Evolutionary conservation across 2,888 invertebrate species (phyloP), one percentile per base, ranked within the genome.

Genomic region (Leptinotarsa tumamoca): DNA sequence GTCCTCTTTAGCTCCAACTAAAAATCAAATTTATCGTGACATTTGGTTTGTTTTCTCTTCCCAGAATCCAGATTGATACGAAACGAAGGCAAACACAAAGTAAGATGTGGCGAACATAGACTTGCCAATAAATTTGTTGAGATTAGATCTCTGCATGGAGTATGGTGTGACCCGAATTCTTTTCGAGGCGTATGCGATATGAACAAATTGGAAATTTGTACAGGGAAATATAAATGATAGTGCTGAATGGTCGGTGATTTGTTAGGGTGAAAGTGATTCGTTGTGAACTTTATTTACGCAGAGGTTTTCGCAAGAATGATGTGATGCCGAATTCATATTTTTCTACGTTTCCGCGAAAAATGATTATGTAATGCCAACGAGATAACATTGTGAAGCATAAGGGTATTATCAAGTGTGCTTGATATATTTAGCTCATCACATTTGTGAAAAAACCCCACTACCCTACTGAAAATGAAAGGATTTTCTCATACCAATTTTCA

Each of bases 81-180:
- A 43, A n/a, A 27, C 23, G 33, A 58, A 33, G 69, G 56, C 43
- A 69, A 69, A 69, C 56, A 56, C n/a, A 56, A 33, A 68, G 54
- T 54, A 68, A 68, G 69, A 56, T 69, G 69, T 56, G 69, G 69
- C 56, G 17, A 56, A 58, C 56, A 69, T 56, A 69, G 54, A 63
- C 63, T 69, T 56, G 69, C 69, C 69, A 69, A 69, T 69, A 69
- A 69, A 69, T 69, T 69, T 56, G 33, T 58, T 56, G 56, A 54
- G 69, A 69, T 69, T 56, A 56, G 69, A 56, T 69, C 69, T 69
- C 69, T 56, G 15, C 69, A 56, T 69, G 56, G 18, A 23, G 69
- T 17, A 63, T n/a, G 56, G 56, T 56, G 54, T 49, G 69, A 43
- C 69, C 69, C 69, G 33, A 56, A 69, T 56, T 69, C 18, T 15